Conservation (phyloP, 2,888 invertebrate genomes). For the Meiosimyza platycephala region DNA sequence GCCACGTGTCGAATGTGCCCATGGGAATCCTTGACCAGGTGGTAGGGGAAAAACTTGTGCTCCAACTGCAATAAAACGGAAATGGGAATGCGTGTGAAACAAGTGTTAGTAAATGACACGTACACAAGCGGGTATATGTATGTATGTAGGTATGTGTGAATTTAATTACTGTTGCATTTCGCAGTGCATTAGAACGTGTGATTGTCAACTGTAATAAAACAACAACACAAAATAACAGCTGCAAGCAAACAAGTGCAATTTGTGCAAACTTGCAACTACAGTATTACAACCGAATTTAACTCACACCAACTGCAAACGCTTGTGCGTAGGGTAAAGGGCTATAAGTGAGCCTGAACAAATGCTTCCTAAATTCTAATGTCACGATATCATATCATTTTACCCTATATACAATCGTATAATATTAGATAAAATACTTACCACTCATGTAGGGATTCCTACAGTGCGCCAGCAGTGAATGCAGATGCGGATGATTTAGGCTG, state of each 20-base stretch:
- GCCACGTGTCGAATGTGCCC: constrained; percentile 91
- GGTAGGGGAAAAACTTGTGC: constrained; percentile 74
- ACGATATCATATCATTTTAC: neutral
- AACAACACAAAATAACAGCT: constrained; percentile 28
- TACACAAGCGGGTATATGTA: constrained; percentile 36
- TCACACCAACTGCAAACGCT: neutral
- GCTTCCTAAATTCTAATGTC: neutral
- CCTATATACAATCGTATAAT: neutral
- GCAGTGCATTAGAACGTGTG: constrained; percentile 27
- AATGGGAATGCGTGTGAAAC: constrained; percentile 49
- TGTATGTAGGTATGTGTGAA: constrained; percentile 40
- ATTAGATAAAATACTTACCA: constrained; percentile 57
- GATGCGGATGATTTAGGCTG: constrained; percentile 83
- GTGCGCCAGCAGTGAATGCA: constrained; percentile 84
- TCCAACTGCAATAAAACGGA: constrained; percentile 66
- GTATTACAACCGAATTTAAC: neutral
- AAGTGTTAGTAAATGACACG: constrained; percentile 21
- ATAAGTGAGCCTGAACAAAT: too few species aligned
- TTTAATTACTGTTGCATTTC: constrained; percentile 51
- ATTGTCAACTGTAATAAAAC: constrained; percentile 28
- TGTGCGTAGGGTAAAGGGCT: neutral
- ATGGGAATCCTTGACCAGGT: constrained; percentile 78
- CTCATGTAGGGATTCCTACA: constrained; percentile 88
- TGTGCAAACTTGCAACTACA: neutral
- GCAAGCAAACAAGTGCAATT: constrained; percentile 27